Evolutionary conservation across 2,888 invertebrate species (phyloP).

Genomic region (Meiosimyza decipiens): DNA sequence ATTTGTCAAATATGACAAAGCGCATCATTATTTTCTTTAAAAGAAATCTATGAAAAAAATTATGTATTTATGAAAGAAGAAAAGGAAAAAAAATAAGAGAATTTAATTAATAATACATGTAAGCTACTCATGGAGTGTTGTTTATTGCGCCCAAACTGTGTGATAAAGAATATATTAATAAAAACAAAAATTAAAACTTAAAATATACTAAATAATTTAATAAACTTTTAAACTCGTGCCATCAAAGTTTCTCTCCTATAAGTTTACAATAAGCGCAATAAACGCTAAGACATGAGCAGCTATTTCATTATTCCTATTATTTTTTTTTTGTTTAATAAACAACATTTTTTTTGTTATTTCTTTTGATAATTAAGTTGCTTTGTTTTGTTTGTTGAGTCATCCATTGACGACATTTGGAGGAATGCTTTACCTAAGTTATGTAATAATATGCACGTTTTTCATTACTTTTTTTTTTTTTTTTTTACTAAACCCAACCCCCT

Average conservation of each 20-base stretch:
- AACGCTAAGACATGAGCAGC: conserved; percentile 24
- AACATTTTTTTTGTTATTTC: conserved; percentile 18
- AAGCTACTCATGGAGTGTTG: conserved; percentile 18
- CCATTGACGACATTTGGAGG: conserved; percentile 1
- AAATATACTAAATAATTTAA: conserved; percentile 10
- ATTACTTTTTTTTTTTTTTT: too few relatives aligned
- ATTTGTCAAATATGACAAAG: not conserved
- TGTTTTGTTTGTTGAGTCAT: conserved; percentile 7
- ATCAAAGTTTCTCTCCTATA: conserved; percentile 31
- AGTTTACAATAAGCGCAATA: conserved; percentile 20
- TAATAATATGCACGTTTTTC: too few relatives aligned
- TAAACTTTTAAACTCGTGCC: conserved; percentile 33
- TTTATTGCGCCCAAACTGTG: conserved; percentile 29
- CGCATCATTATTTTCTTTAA: not conserved
- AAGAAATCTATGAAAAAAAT: not conserved
- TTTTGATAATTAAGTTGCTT: not conserved
- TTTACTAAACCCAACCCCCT: not conserved
- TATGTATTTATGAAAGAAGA: too few relatives aligned
- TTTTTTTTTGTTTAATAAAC: not conserved
- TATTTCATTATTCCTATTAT: not conserved
- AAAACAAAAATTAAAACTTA: conserved; percentile 4
- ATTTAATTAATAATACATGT: not conserved
- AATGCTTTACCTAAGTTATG: conserved; percentile 4
- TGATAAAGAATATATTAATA: conserved; percentile 25
- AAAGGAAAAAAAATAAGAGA: too few relatives aligned